Evolutionary conservation across 2,797 vertebrate species (phyloP).

Genomic region (Hirundo rustica): DNA sequence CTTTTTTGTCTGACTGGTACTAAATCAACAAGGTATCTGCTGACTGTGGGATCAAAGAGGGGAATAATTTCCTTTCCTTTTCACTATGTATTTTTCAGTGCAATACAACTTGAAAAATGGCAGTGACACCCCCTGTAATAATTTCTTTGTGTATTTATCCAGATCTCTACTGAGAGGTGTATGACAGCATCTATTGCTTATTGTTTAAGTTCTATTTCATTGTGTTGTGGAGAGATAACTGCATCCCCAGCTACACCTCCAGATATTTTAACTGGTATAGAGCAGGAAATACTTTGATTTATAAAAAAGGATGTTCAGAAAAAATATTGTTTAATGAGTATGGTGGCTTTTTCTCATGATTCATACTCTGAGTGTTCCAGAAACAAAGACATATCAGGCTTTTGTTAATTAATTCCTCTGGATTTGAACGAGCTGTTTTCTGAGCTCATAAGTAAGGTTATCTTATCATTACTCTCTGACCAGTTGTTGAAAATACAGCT

Average conservation of each 20-base stretch:
- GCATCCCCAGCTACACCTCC: not conserved
- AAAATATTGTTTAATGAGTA: fast-evolving
- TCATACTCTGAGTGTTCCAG: not conserved
- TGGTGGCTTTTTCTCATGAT: not conserved
- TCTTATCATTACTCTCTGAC: not conserved
- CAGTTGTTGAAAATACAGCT: not conserved
- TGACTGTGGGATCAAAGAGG: not conserved
- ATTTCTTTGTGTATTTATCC: conserved; percentile 49
- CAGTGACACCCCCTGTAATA: not conserved
- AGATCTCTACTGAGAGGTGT: not conserved
- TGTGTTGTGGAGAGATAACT: not conserved
- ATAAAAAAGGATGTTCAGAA: not conserved
- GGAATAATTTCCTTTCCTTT: conserved; percentile 45
- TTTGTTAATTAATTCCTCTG: not conserved
- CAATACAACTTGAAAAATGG: conserved; percentile 53
- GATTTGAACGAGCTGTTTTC: not conserved
- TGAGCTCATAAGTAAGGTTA: not conserved
- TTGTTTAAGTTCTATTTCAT: conserved; percentile 37
- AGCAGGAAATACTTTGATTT: not conserved
- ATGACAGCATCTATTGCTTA: conserved; percentile 1
- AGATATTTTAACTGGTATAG: not conserved
- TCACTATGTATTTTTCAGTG: conserved; percentile 36
- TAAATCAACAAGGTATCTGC: conserved; percentile 45
- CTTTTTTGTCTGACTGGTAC: conserved; percentile 27
- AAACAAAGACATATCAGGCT: not conserved